A percentile compares a stretch with the other conserved stretches of the same genome.
phyloP scores from a whole-genome alignment of 2,888 invertebrate genomes.

The Muschampia plurimacula region DNA sequence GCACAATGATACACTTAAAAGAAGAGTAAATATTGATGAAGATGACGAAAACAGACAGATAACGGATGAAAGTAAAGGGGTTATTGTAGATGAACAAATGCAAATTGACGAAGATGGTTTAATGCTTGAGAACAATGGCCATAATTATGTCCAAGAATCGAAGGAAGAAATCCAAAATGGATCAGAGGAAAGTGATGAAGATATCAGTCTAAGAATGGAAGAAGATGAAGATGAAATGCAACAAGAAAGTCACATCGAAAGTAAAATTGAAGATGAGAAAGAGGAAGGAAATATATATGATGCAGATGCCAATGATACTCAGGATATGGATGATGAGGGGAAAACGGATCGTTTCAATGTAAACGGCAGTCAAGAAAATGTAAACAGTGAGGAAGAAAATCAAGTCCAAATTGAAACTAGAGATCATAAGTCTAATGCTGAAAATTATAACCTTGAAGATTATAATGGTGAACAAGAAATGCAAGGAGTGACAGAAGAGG shows the following conservation, averaged over 20 bases:
- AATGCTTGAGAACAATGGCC: not conserved
- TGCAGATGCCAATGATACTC: not conserved
- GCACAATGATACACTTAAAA: not conserved
- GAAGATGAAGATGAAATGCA: not conserved
- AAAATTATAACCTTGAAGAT: constrained; percentile 43
- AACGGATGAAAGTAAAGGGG: not conserved
- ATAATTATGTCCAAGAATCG: not conserved
- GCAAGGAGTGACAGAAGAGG: constrained; percentile 10
- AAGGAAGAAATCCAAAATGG: not conserved
- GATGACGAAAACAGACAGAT: not conserved
- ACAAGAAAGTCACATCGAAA: not conserved
- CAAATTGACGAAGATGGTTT: not conserved
- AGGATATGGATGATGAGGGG: not conserved
- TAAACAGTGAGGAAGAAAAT: no score
- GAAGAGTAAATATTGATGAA: not conserved
- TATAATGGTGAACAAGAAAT: constrained; percentile 43
- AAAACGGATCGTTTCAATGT: not conserved
- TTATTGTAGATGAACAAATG: not conserved
- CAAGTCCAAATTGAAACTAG: not conserved
- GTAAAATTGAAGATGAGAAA: not conserved
- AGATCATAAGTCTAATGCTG: not conserved
- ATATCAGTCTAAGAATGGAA: constrained; percentile 2
- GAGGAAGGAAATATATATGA: not conserved
- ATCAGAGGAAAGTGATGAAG: not conserved
- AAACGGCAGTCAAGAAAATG: not conserved